A percentile compares a stretch with the other conserved stretches of the same genome.
Conservation (phyloP, 2,797 vertebrate species). For the Acridotheres tristis region DNA sequence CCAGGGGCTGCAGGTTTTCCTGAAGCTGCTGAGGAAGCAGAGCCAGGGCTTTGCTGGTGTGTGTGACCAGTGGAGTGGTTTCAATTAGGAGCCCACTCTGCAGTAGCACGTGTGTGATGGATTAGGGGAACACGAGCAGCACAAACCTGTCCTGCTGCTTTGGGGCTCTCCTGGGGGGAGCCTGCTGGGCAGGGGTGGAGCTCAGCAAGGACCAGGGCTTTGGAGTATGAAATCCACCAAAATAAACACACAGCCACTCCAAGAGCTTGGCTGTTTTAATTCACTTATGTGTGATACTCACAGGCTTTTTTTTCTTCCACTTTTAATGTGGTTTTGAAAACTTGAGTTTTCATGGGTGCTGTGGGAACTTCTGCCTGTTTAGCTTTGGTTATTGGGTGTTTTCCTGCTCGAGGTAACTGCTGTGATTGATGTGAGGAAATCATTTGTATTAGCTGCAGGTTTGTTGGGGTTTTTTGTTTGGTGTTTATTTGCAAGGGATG, state of each 20-base stretch:
- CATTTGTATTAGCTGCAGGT: not conserved
- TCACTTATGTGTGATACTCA: fast-evolving
- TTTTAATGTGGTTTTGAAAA: not conserved
- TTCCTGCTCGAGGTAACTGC: not conserved
- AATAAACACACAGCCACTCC: not conserved
- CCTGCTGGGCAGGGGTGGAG: not conserved
- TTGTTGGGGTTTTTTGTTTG: not conserved
- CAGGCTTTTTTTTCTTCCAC: not conserved
- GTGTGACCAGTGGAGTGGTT: not conserved
- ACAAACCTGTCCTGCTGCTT: not conserved
- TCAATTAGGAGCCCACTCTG: not conserved
- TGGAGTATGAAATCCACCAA: not conserved
- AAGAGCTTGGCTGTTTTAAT: not conserved
- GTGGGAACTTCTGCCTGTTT: not conserved
- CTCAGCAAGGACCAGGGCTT: fast-evolving
- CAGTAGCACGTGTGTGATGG: not conserved
- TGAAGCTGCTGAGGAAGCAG: not conserved
- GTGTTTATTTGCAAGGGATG: not conserved
- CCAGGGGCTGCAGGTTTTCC: not conserved
- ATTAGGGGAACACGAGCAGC: not conserved
- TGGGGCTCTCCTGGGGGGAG: not conserved
- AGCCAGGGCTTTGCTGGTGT: not conserved
- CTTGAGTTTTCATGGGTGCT: not conserved
- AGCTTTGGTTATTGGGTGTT: not conserved
- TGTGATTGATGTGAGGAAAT: not conserved